Evolutionary conservation across 2,797 vertebrate species (phyloP), one percentile per base, ranked within the genome.

Genomic region (Ambastaia sidthimunki): DNA sequence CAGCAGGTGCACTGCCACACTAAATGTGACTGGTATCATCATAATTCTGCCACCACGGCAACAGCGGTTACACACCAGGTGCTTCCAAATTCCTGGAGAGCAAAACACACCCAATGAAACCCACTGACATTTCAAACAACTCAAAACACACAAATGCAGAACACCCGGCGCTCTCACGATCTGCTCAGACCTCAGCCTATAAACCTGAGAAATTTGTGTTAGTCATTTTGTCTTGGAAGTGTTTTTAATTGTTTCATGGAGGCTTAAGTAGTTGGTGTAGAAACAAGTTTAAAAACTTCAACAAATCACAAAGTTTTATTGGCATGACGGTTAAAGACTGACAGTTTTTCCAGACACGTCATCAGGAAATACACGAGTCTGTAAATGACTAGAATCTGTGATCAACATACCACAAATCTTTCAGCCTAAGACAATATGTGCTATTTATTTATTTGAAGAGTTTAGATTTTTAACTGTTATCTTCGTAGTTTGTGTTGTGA

Each of bases 341-440:
- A 74, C 28, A 65, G 19, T 23, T 47, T 76, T 67, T 55, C 41
- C 71, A 74, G 41, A 62, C 55, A 31, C 16, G 11, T 59, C 7
- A n/a, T n/a, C n/a, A n/a, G n/a, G n/a, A n/a, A 60, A 23, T 41
- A 74, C 47, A 62, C 47, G 60, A 73, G 55, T 59, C 31, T 72
- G 7, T 44, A 3, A 13, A 44, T 73, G 31, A 7, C 15, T 67
- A 47, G 37, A 68, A 47, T 68, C 19, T 15, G 34, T 5, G 10
- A 13, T 47, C 44, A 47, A 47, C 7, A 31, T 31, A 31, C 4
- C 2, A 2, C 13, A 47, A 1, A 11, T 11, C 44, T 47, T 47
- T 10, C 7, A 47, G 44, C 44, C 4, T 31, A 31, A 31, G 31
- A 31, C 31, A 31, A 31, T 2, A 31, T 31, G 31, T 31, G 31